These are phyloP conservation scores for Calyptommatus sinebrachiatus DNA, from an alignment of 2,113 vertebrate genomes.

Conservation along the genomic window DNA sequence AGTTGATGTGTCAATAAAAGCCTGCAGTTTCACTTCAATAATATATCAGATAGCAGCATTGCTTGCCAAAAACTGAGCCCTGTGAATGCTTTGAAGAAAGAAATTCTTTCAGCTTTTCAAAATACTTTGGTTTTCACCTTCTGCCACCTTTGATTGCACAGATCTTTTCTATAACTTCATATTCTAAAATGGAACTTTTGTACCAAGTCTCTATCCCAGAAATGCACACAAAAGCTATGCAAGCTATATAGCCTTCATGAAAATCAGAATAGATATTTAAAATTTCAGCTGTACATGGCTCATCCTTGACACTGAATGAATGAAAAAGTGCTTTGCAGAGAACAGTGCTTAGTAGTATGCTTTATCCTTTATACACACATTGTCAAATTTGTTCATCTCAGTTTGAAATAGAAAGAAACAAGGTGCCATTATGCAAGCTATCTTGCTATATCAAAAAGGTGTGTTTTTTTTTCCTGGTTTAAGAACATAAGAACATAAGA, in stretches of 20 bases:
- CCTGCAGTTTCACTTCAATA: constrained; percentile 28
- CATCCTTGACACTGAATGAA: constrained; percentile 23
- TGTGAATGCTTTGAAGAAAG: constrained; percentile 39
- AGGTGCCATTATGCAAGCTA: constrained; percentile 2
- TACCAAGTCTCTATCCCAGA: constrained; percentile 34
- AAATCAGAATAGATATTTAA: constrained; percentile 15
- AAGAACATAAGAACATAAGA: no score
- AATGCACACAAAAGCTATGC: constrained; percentile 21
- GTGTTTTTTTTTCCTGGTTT: not conserved
- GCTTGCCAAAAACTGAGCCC: constrained; percentile 40
- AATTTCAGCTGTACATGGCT: constrained; percentile 26
- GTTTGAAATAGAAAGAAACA: not conserved
- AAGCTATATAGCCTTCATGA: constrained; percentile 29
- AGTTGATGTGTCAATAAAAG: constrained; percentile 43
- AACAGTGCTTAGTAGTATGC: constrained; percentile 28
- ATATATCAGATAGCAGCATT: constrained; percentile 31
- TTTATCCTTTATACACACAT: not conserved
- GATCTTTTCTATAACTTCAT: constrained; percentile 49
- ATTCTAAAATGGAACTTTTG: constrained; percentile 39
- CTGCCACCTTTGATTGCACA: constrained; percentile 39
- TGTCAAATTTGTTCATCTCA: constrained; percentile 3
- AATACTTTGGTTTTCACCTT: constrained; percentile 45
- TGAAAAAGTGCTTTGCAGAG: constrained; percentile 26
- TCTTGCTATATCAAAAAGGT: not conserved
- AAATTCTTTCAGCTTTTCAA: constrained; percentile 45